phyloP scores from a whole-genome alignment of 2,888 invertebrate species.

The Drosophila lutescens region DNA sequence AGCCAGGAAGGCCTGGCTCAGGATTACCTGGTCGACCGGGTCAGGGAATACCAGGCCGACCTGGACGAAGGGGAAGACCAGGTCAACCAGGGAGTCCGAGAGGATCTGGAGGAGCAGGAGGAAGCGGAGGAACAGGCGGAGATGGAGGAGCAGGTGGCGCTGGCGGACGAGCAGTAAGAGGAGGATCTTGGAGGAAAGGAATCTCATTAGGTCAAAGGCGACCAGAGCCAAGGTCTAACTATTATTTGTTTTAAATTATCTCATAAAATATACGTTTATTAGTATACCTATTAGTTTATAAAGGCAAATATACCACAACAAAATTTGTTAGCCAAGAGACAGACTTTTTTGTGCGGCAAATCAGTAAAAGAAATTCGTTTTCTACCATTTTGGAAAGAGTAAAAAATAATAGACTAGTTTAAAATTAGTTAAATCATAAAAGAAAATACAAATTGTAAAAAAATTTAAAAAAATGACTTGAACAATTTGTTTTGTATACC shows the following conservation, averaged over 20 bases:
- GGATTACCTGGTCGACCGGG: not conserved
- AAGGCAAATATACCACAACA: too few relatives aligned
- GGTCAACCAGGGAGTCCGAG: not conserved
- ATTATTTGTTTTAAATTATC: not conserved
- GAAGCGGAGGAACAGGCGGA: not conserved
- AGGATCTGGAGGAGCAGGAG: not conserved
- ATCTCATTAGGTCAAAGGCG: constrained; percentile 1
- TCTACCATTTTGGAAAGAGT: too few relatives aligned
- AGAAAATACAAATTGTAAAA: not conserved
- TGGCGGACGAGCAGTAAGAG: not conserved
- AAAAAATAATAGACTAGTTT: too few relatives aligned
- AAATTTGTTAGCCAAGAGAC: not conserved
- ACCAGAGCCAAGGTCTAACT: constrained; percentile 1
- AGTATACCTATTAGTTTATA: too few relatives aligned
- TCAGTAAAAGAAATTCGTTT: too few relatives aligned
- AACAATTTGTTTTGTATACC: too few relatives aligned
- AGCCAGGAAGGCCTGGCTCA: not conserved
- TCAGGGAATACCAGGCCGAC: not conserved
- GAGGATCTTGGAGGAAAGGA: not conserved
- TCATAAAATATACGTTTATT: not conserved
- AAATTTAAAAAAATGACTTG: too few relatives aligned
- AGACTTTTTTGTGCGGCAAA: too few relatives aligned
- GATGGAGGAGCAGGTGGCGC: constrained; percentile 1
- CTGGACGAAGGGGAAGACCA: not conserved
- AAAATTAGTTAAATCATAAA: not conserved